phyloP scores from a whole-genome alignment of 1,140 invertebrate species.

The Chionoecetes opilio region DNA sequence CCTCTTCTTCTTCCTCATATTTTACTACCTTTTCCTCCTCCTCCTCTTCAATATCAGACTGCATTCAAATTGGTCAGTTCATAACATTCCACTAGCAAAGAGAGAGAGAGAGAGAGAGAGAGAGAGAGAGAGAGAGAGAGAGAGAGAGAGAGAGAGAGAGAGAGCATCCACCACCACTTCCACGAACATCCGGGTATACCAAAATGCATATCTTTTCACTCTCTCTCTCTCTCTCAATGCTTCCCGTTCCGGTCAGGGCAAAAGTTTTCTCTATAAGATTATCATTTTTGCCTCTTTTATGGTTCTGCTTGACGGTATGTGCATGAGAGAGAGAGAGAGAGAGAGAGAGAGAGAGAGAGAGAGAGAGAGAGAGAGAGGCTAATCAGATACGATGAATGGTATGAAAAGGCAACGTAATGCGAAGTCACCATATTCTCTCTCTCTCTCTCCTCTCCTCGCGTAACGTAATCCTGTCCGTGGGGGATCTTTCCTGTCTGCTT shows the following conservation, averaged over 20 bases:
- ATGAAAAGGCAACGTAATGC: not conserved
- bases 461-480: not conserved
- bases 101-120: conserved; percentile 27
- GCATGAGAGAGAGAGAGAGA: conserved; percentile 7
- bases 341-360: conserved; percentile 13
- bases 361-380: not conserved
- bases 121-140: conserved; percentile 27
- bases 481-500: no score
- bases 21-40: not conserved
- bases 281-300: not conserved
- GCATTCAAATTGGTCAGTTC: not conserved
- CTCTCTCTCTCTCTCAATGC: not conserved
- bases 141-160: conserved; percentile 15
- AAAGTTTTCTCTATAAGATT: not conserved
- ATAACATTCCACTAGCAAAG: not conserved
- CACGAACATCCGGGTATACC: not conserved
- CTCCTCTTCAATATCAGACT: no score
- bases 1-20: not conserved
- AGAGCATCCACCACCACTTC: not conserved
- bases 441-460: not conserved
- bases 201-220: not conserved
- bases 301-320: not conserved
- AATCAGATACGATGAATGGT: not conserved
- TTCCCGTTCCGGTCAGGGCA: not conserved
- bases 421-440: not conserved